phyloP scores from a whole-genome alignment of 2,888 invertebrate genomes.

The Temnothorax ravouxi region DNA sequence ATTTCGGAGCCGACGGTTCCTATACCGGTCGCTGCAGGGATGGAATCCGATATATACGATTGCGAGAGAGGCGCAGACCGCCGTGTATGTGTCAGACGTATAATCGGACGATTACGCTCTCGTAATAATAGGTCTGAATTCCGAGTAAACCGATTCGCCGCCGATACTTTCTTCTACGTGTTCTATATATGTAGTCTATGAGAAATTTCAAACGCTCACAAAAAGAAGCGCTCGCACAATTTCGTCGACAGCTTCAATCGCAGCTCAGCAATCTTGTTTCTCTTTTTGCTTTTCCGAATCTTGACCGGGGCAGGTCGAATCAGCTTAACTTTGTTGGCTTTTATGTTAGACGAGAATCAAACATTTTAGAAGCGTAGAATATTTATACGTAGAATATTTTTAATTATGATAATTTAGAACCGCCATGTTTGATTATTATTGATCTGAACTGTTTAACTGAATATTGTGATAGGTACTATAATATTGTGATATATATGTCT shows the following conservation, averaged over 20 bases:
- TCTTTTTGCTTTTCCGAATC: conserved; percentile 15
- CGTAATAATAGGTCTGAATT: conserved; percentile 75
- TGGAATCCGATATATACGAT: conserved; percentile 27
- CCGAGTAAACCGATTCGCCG: conserved; percentile 70
- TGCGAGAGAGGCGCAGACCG: background rate
- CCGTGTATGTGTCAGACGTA: conserved; percentile 67
- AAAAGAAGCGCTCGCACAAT: conserved; percentile 67
- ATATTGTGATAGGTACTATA: background rate
- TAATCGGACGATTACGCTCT: conserved; percentile 77
- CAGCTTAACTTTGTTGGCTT: conserved; percentile 1
- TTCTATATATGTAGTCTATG: conserved; percentile 67
- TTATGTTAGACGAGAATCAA: background rate
- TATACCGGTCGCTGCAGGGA: conserved; percentile 17
- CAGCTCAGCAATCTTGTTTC: conserved; percentile 24
- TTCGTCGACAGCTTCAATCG: conserved; percentile 55
- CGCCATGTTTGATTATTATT: background rate
- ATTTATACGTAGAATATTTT: conserved; percentile 16
- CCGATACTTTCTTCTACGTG: conserved; percentile 43
- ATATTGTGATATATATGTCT: background rate
- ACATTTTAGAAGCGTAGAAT: background rate
- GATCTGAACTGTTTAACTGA: background rate
- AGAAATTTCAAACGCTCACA: conserved; percentile 62
- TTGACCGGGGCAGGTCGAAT: background rate
- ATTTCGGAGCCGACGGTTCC: conserved; percentile 27
- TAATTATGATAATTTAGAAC: background rate